Evolutionary conservation across 2,797 vertebrate genomes (phyloP), one percentile per base, ranked within the genome.

Genomic region (Chromobotia macracanthus): DNA sequence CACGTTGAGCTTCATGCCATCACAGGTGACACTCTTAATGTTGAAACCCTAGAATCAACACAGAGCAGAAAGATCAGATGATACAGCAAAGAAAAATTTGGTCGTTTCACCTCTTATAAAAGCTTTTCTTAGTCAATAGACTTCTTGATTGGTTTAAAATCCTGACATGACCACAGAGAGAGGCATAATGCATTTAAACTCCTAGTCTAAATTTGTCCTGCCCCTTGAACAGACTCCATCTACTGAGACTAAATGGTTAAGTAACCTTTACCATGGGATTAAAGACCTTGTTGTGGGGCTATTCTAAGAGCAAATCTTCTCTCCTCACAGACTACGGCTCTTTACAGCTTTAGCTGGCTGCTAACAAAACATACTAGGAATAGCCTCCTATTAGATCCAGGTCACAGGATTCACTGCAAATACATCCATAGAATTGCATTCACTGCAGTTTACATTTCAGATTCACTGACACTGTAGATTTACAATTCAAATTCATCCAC

Each of bases 1-100:
- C 7, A 97, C 94, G 0, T 95, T 95, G 50, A 97, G 92, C 88
- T 95, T 96, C 92, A 97, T 93, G 25, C 95, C 94, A 0, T 95
- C 92, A 0, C 95, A 95, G 31, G 94, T 94, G 44, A 96, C 90
- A 0, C 95, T 96, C 87, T 97, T 96, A 68, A 97, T 95, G 86
- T 96, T 96, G 87, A 97, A 97, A 76, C 96, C 96, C 96, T 96
- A 84, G 1, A 84, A 67, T 53, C 69, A 67, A 64, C 50, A 81
- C 75, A 61, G 11, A 75, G 53, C 8, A 67, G 46, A 63, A 23
- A 65, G 19, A 50, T 18, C 21, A 65, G 18, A 48, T 0, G 25
- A 65, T 31, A 46, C 1, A 15, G 15, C 15, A 71, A 9, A 44
- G n/a, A 18, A 28, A 13, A n/a, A 46, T 0, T 46, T 13, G 10